Base-by-base conservation (phyloP, 2,113 vertebrate species). In the Hydropotes inermis region DNA sequence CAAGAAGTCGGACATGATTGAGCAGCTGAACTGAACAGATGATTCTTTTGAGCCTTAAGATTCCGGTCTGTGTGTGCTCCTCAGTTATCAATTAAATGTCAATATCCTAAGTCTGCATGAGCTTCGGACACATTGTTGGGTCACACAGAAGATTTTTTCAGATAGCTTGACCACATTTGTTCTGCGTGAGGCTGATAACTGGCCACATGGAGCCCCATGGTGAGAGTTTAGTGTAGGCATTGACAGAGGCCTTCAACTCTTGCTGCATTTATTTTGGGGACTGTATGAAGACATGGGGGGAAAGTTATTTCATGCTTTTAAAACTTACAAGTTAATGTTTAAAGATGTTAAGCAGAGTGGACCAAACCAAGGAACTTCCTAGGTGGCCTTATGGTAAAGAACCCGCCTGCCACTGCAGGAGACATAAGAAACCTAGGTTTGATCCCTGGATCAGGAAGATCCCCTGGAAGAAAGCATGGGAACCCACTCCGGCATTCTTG, bases 321-420 rank as follows among this genome's bases (percentile, higher is more conserved):
- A 96, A 97, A 88, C 84, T 78, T 87, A 58, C 47, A 36, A n/a
- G 79, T 91, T 82, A 64, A 78, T 70, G 52, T 93, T 89, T 95
- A 64, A 86, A 70, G 52, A 92, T 55, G 87, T 91, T 85, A 50
- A 70, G 3, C 19, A 33, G 82, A 61, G 33, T 28, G 14, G 52
- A 58, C 67, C 50, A 94, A 43, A 27, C 70, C 70, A 14, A 43
- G 39, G 70, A 27, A 27, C 21, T 14, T 76, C 12, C 36, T 43
- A 14, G 70, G 23, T 27, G 23, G 70, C 36, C 36, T 76, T 43
- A 14, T 70, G 67, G 11, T 43, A 27, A 25, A 43, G 36, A 43
- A 43, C 36, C 36, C 6, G 5, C 36, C 70, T 76, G 70, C 2
- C 21, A 76, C 2, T 27, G 23, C 36, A 14, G 36, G 39, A 27